A percentile compares a stretch with the other conserved stretches of the same genome.
Evolutionary conservation across 2,113 vertebrate genomes (phyloP).

Genomic region (Aptenodytes patagonicus): DNA sequence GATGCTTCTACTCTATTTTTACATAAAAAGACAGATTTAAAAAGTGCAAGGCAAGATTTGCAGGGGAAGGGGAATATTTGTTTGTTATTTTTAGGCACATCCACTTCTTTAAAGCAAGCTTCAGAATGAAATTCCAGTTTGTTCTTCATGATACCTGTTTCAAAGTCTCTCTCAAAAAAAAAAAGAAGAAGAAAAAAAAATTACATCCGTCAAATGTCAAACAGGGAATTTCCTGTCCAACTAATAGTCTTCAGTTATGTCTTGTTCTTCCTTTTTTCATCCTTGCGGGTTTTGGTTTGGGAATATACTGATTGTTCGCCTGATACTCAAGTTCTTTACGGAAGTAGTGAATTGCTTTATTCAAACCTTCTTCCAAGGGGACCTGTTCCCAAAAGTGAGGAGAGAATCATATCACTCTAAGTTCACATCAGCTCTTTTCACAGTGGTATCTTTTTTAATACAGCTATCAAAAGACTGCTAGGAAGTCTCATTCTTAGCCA

Average conservation of each 20-base stretch:
- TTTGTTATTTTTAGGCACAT: constrained; percentile 78
- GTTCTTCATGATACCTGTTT: constrained; percentile 81
- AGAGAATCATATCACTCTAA: background rate
- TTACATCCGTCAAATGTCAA: constrained; percentile 69
- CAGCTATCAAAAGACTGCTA: background rate
- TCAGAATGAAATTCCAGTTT: constrained; percentile 82
- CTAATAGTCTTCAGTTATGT: constrained; percentile 78
- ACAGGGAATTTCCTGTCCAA: constrained; percentile 22
- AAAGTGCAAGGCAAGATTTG: constrained; percentile 88
- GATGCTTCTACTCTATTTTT: constrained; percentile 77
- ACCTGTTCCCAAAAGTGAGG: constrained; percentile 78
- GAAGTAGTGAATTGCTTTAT: constrained; percentile 99
- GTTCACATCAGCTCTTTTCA: background rate
- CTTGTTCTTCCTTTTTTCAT: constrained; percentile 94
- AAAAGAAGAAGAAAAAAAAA: constrained; percentile 27
- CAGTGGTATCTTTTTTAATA: background rate
- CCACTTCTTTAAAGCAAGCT: constrained; percentile 83
- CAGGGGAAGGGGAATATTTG: constrained; percentile 62
- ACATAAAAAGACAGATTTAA: constrained; percentile 83
- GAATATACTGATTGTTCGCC: constrained; percentile 98
- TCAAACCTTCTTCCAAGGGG: constrained; percentile 94
- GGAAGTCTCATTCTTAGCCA: background rate
- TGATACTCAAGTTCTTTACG: constrained; percentile 95
- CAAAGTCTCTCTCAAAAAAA: constrained; percentile 70
- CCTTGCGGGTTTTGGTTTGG: constrained; percentile 95